phyloP scores from a whole-genome alignment of 2,888 invertebrate genomes.

The Microplitis manilae region DNA sequence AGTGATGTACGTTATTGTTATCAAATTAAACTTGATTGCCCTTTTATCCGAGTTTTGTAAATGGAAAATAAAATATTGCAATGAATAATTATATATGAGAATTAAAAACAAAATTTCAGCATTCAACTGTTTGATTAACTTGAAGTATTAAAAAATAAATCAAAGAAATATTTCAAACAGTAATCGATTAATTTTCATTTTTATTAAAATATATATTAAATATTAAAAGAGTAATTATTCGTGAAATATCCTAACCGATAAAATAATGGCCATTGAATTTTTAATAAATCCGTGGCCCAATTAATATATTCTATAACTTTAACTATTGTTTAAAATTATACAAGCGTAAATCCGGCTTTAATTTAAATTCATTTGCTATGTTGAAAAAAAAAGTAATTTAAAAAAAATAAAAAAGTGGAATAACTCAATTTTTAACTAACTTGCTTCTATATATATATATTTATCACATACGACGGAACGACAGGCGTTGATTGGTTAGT shows the following conservation, averaged over 20 bases:
- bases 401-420: neutral
- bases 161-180: too few species aligned
- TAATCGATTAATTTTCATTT: too few species aligned
- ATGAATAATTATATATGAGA: too few species aligned
- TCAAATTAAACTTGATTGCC: neutral
- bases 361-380: slow-evolving; percentile 16
- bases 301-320: neutral
- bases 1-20: neutral
- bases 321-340: neutral
- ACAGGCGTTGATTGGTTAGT: slow-evolving; percentile 23
- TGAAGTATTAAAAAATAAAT: too few species aligned
- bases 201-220: too few species aligned
- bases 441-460: neutral
- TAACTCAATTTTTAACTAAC: neutral
- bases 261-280: neutral
- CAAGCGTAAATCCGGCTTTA: neutral
- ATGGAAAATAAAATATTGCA: neutral
- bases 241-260: neutral
- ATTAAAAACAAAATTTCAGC: too few species aligned
- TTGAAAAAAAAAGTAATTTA: neutral
- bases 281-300: neutral
- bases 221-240: too few species aligned
- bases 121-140: too few species aligned
- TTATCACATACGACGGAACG: slow-evolving; percentile 1
- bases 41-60: neutral